A percentile compares a stretch with the other conserved stretches of the same genome.
Evolutionary conservation across 2,113 vertebrate genomes (phyloP).

Genomic region (Platichthys stellatus): DNA sequence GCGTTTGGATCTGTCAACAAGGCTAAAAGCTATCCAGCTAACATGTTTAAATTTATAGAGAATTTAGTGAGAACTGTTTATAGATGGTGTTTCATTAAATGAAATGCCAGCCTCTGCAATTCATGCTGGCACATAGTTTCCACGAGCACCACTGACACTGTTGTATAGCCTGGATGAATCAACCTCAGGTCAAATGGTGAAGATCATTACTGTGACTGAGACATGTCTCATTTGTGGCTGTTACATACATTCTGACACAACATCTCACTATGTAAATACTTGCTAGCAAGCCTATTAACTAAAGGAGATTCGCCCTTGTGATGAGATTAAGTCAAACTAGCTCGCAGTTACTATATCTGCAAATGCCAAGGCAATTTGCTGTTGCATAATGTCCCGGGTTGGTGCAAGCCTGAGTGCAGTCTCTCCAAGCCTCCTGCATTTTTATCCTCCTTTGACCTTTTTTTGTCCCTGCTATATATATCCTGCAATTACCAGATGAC

Average conservation of each 20-base stretch:
- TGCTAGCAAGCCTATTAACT: conserved; percentile 67
- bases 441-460: background rate
- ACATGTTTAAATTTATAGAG: background rate
- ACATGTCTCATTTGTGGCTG: background rate
- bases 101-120: background rate
- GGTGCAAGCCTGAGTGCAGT: background rate
- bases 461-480: too few species aligned
- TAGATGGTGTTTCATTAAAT: background rate
- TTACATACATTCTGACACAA: background rate
- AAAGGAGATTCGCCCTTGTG: conserved; percentile 61
- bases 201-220: background rate
- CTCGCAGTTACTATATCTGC: conserved; percentile 64
- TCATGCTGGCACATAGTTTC: background rate
- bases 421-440: background rate
- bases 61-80: background rate
- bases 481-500: too few species aligned
- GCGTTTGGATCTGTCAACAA: background rate
- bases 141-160: background rate
- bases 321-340: conserved; percentile 68
- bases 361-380: conserved; percentile 31
- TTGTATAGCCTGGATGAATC: background rate
- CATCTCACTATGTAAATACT: conserved; percentile 29
- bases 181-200: background rate
- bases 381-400: conserved; percentile 37
- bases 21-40: background rate